These are phyloP conservation scores for Antheraea assamensis DNA, from an alignment of 2,888 invertebrate genomes.

Conservation along the genomic window DNA sequence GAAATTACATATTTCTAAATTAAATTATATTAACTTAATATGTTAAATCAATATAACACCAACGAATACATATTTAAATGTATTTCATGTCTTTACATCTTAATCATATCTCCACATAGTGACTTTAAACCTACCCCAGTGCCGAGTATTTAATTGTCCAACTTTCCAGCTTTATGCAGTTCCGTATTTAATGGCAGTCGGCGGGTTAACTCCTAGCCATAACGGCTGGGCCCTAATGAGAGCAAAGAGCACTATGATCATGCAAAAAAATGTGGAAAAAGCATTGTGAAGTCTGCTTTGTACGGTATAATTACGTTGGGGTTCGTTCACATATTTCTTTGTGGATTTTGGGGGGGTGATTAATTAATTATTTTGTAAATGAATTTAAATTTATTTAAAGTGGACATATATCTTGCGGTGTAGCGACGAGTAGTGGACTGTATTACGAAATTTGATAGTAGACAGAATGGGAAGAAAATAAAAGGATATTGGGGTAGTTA, in stretches of 20 bases:
- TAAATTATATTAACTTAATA: neutral
- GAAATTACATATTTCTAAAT: neutral
- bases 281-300: conserved; percentile 15
- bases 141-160: conserved; percentile 67
- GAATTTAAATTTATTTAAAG: no score
- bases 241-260: conserved; percentile 26
- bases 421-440: no score
- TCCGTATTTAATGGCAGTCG: conserved; percentile 58
- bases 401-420: no score
- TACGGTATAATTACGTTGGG: conserved; percentile 11
- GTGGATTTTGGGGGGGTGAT: neutral
- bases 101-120: conserved; percentile 26
- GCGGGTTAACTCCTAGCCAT: conserved; percentile 49
- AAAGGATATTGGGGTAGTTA: no score
- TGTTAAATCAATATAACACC: neutral
- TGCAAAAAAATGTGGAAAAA: conserved; percentile 24
- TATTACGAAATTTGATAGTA: no score
- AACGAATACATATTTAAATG: neutral
- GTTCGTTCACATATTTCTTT: conserved; percentile 13
- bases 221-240: conserved; percentile 29
- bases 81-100: neutral
- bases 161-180: conserved; percentile 67
- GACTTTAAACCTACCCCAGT: conserved; percentile 53
- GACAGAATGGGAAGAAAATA: no score
- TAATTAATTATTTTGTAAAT: neutral